Evolutionary conservation across 1,140 invertebrate species (phyloP).

Genomic region (Cydia pomonella): DNA sequence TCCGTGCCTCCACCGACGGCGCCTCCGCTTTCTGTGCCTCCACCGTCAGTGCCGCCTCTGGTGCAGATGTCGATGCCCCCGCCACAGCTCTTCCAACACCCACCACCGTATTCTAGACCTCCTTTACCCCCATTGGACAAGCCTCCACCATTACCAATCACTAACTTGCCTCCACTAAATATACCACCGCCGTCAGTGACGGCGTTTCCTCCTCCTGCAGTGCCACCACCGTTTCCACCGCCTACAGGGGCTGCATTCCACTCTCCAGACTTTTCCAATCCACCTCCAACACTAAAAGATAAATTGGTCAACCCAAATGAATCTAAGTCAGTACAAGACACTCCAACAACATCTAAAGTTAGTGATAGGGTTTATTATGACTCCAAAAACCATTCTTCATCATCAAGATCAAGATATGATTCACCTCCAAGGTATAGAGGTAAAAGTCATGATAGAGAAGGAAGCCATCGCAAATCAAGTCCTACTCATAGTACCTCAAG

Average conservation of each 20-base stretch:
- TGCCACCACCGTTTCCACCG: constrained; percentile 27
- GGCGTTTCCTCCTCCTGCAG: not conserved
- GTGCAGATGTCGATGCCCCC: constrained; percentile 43
- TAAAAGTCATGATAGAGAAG: constrained; percentile 44
- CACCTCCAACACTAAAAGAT: constrained; percentile 24
- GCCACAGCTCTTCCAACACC: constrained; percentile 37
- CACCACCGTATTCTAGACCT: constrained; percentile 33
- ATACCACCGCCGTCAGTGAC: constrained; percentile 41
- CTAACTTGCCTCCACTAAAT: constrained; percentile 41
- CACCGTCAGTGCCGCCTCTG: constrained; percentile 36
- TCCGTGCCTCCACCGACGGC: constrained; percentile 41
- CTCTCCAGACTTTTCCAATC: constrained; percentile 23
- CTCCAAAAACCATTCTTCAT: not conserved
- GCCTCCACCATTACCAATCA: constrained; percentile 35
- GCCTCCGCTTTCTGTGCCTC: constrained; percentile 46
- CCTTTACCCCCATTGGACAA: constrained; percentile 34
- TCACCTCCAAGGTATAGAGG: constrained; percentile 42
- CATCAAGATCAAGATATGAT: constrained; percentile 42
- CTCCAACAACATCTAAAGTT: constrained; percentile 31
- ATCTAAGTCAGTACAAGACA: not conserved
- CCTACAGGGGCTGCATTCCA: not conserved
- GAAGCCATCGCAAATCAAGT: constrained; percentile 1
- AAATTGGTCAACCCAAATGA: constrained; percentile 9
- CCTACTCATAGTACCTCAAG: constrained; percentile 47
- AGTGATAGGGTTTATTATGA: constrained; percentile 17